Percentiles rank a stretch among this genome's conserved stretches.
phyloP scores from a whole-genome alignment of 2,113 vertebrate species.

The Cynopterus brachyotis region DNA sequence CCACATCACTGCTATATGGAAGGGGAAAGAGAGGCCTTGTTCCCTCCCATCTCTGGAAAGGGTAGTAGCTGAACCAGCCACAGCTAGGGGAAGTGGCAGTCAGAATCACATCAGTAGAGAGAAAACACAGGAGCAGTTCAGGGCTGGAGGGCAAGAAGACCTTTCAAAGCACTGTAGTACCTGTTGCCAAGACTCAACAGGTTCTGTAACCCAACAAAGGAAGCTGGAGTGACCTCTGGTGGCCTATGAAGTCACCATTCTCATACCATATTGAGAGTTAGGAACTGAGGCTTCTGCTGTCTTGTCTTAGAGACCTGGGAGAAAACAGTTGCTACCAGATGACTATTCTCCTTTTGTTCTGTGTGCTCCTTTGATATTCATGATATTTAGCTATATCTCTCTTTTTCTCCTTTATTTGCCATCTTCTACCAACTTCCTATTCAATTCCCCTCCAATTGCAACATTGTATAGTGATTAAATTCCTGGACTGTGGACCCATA shows the following conservation, averaged over 20 bases:
- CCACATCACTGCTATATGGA: not conserved
- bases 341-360: not conserved
- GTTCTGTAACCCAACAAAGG: not conserved
- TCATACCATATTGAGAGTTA: not conserved
- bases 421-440: not conserved
- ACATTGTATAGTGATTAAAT: not conserved
- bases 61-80: not conserved
- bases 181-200: not conserved
- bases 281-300: not conserved
- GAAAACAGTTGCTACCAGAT: not conserved
- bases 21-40: not conserved
- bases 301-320: not conserved
- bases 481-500: not conserved
- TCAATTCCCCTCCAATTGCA: not conserved
- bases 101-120: not conserved
- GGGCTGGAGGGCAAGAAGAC: not conserved
- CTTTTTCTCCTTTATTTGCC: not conserved
- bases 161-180: not conserved
- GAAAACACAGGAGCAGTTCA: not conserved
- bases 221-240: slow-evolving; percentile 50
- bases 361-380: not conserved
- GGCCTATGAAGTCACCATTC: not conserved
- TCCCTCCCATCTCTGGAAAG: not conserved
- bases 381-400: not conserved
- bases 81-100: not conserved